These are phyloP conservation scores for Climacteris rufus DNA, from an alignment of 2,113 vertebrate genomes.

Conservation along the genomic window DNA sequence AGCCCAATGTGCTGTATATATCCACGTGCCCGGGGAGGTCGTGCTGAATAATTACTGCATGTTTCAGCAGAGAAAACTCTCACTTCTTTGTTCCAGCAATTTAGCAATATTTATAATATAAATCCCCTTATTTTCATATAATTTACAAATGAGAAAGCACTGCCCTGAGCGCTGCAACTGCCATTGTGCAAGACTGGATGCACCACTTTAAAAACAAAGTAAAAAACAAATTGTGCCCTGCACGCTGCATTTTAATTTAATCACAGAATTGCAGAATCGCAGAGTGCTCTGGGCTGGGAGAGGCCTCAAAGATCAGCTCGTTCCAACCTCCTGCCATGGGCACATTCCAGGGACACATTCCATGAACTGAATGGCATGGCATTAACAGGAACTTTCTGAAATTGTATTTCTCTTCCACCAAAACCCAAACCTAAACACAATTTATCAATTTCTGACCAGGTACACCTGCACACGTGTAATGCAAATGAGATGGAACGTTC, in stretches of 20 bases:
- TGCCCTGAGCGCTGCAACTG: neutral
- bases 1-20: neutral
- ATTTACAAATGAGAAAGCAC: neutral
- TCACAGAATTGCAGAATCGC: fast-evolving
- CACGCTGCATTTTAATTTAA: neutral
- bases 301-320: neutral
- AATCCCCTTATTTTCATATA: neutral
- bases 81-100: neutral
- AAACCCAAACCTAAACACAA: neutral
- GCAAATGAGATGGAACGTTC: neutral
- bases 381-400: neutral
- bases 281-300: neutral
- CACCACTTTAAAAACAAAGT: neutral
- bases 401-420: neutral
- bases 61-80: neutral
- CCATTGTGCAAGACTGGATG: neutral
- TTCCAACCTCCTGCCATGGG: neutral
- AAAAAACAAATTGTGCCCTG: neutral
- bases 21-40: neutral
- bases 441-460: neutral
- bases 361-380: neutral
- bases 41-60: neutral
- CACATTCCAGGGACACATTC: neutral
- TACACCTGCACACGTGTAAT: neutral
- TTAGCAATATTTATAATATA: neutral